phyloP scores from a whole-genome alignment of 2,113 vertebrate species.

The Pachyramphus minor region DNA sequence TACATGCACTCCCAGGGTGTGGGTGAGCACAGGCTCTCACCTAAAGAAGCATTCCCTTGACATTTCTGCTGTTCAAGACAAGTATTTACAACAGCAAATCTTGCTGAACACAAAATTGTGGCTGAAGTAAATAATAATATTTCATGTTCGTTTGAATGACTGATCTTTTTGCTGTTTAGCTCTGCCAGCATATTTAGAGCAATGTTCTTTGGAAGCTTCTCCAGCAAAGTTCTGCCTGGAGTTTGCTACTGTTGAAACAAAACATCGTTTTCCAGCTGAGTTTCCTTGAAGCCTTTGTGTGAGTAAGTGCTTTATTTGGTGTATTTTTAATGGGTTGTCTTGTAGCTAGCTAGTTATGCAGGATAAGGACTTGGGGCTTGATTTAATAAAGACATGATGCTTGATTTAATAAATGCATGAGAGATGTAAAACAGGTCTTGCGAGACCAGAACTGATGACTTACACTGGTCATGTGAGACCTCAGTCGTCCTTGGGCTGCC shows the following conservation, averaged over 20 bases:
- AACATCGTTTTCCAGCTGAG: background rate
- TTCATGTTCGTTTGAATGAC: background rate
- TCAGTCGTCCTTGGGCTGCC: background rate
- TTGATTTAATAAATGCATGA: background rate
- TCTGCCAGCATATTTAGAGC: background rate
- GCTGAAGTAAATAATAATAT: background rate
- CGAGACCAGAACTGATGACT: background rate
- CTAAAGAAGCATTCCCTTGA: background rate
- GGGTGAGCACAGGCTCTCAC: background rate
- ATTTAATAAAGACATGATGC: background rate
- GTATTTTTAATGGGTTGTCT: background rate
- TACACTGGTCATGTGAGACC: background rate
- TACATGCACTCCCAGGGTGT: background rate
- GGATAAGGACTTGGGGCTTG: background rate
- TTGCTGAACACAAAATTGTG: background rate
- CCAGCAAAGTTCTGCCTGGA: background rate
- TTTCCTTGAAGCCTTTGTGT: background rate
- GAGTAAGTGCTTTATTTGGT: slow-evolving; percentile 28
- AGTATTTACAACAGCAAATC: background rate
- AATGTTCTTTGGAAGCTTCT: background rate
- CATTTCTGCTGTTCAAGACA: background rate
- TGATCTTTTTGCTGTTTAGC: background rate
- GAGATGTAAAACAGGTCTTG: background rate
- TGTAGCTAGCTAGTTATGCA: background rate
- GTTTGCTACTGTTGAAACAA: background rate